These are phyloP conservation scores for Lamprologus sp. DNA, from an alignment of 2,113 vertebrate genomes.

Conservation along the genomic window DNA sequence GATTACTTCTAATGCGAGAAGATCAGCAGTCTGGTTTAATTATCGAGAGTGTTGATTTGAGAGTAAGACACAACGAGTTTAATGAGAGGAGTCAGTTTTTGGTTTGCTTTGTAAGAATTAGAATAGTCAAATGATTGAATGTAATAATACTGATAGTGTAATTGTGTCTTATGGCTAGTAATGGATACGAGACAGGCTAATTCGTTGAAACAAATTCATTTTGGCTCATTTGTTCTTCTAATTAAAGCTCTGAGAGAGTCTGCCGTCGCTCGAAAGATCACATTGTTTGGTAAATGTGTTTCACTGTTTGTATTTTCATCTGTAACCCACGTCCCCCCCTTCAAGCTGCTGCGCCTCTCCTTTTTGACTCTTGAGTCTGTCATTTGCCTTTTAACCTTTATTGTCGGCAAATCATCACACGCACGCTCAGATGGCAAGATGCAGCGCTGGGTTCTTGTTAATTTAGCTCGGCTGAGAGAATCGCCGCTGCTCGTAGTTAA, in stretches of 20 bases:
- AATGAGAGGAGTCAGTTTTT: not conserved
- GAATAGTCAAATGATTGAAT: not conserved
- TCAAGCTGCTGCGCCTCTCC: not conserved
- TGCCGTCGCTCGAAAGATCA: not conserved
- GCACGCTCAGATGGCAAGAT: conserved; percentile 19
- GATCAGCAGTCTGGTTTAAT: conserved; percentile 2
- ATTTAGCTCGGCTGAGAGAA: conserved; percentile 29
- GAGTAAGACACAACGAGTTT: not conserved
- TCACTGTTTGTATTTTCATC: not conserved
- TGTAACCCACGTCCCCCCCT: not conserved
- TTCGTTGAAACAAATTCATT: not conserved
- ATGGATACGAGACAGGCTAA: not conserved
- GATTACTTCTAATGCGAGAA: not conserved
- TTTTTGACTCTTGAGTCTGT: not conserved
- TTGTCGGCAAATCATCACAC: not conserved
- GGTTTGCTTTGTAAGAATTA: not conserved
- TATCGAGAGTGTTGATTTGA: not conserved
- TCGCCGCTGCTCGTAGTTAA: conserved; percentile 12
- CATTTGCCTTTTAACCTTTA: conserved; percentile 3
- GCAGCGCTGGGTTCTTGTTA: conserved; percentile 34
- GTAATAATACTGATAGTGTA: not conserved
- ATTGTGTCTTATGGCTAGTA: not conserved
- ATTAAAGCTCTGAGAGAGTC: not conserved
- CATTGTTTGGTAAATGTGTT: conserved; percentile 31
- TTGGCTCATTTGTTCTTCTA: not conserved